Evolutionary conservation across 2,113 vertebrate species (phyloP), one percentile per base, ranked within the genome.

Genomic region (Bagarius yarrelli): DNA sequence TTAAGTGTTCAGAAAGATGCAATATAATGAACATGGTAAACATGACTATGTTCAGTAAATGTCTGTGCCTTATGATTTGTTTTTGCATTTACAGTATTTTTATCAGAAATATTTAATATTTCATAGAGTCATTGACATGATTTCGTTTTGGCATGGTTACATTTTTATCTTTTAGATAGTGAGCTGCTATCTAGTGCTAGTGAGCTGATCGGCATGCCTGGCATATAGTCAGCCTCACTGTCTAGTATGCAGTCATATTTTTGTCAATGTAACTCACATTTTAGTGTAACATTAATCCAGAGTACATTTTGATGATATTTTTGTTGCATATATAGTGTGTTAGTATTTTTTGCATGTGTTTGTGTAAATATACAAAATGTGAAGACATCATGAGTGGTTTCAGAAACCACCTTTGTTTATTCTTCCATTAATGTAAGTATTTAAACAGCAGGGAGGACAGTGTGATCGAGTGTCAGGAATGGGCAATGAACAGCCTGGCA

Each of bases 41-140:
- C n/a, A 32, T 50, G 52, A 50, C 55, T 8, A 30, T 44, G 23
- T 63, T 50, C 19, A 52, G 52, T 63, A 79, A 78, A 67, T 55
- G 21, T 53, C 14, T 78, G 14, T 70, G 32, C 11, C 23, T 71
- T 11, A 21, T 60, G 15, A 69, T 44, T n/a, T 6, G 36, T 67
- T 66, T 71, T 60, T 30, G 5, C 34, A 56, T 44, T 59, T 59
- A 77, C 19, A 8, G 50, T 12, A 5, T 5, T 79, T 56, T 44
- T 4, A 25, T 72, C 34, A 47, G 64, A 84, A 60, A 59, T 21
- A 11, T 63, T 59, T 63, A 32, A 13, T 74, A 63, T 52, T 27
- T 66, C 36, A 84, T 8, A 56, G 5, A 57, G 23, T 40, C 44
- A 75, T 34, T 74, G 50, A 80, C 83, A 82, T 85, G 83, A 60